These are phyloP conservation scores for Acridotheres tristis DNA, from an alignment of 2,797 vertebrate genomes.

Conservation along the genomic window DNA sequence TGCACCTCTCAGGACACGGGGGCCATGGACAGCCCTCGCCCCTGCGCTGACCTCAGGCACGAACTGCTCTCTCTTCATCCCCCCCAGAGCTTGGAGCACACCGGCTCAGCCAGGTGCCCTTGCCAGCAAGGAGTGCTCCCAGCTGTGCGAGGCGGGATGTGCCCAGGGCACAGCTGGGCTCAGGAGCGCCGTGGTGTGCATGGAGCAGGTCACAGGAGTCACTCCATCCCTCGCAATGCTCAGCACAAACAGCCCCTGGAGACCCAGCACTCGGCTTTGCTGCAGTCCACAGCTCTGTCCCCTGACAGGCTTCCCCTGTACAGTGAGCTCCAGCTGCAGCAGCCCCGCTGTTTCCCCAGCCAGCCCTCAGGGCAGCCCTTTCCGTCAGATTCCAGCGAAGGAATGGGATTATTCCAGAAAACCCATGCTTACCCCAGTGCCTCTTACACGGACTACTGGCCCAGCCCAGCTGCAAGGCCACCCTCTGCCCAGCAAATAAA, in stretches of 20 bases:
- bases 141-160: accelerated
- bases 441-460: neutral
- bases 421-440: accelerated
- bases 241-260: neutral
- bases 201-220: neutral
- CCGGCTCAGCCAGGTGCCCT: neutral
- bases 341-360: neutral
- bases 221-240: accelerated
- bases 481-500: constrained; percentile 35
- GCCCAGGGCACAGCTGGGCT: neutral
- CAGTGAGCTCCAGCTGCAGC: neutral
- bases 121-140: neutral
- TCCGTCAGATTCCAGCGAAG: neutral
- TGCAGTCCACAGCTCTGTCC: neutral
- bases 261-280: neutral
- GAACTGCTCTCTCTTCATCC: neutral
- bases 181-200: neutral
- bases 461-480: neutral
- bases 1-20: neutral
- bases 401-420: neutral
- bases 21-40: neutral
- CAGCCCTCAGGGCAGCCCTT: neutral
- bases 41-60: neutral
- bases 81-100: neutral
- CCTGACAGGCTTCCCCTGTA: neutral